These are phyloP conservation scores for Cactoblastis cactorum DNA, from an alignment of 2,888 invertebrate species.

Conservation along the genomic window DNA sequence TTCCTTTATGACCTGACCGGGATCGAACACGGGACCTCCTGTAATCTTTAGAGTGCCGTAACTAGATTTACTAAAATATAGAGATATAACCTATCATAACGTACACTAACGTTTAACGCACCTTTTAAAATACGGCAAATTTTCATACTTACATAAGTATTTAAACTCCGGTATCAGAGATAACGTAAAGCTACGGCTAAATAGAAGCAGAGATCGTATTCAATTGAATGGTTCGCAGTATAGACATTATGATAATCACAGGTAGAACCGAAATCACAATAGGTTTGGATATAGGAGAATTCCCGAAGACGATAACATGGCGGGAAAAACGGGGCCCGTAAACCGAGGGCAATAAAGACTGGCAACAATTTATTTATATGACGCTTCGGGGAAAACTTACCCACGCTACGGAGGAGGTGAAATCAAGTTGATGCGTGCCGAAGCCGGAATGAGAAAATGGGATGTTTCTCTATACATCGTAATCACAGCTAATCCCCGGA, in stretches of 20 bases:
- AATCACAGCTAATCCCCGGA: slow-evolving; percentile 48
- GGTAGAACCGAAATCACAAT: slow-evolving; percentile 62
- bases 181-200: neutral
- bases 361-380: slow-evolving; percentile 79
- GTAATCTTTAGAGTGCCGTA: too few species aligned
- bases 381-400: slow-evolving; percentile 74
- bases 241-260: slow-evolving; percentile 63
- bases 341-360: slow-evolving; percentile 73
- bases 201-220: slow-evolving; percentile 35
- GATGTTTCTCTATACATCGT: slow-evolving; percentile 46
- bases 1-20: too few species aligned
- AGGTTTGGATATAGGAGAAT: slow-evolving; percentile 58
- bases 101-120: too few species aligned
- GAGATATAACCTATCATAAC: too few species aligned
- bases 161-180: too few species aligned
- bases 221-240: slow-evolving; percentile 39
- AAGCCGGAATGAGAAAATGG: slow-evolving; percentile 56
- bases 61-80: too few species aligned
- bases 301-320: slow-evolving; percentile 64
- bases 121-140: too few species aligned
- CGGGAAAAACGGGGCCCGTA: slow-evolving; percentile 65
- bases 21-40: too few species aligned
- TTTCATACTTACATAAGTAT: too few species aligned
- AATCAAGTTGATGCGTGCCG: slow-evolving; percentile 72
- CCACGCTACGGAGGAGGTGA: slow-evolving; percentile 63